Conservation (phyloP, 2,113 vertebrate genomes). For the Saccopteryx bilineata region DNA sequence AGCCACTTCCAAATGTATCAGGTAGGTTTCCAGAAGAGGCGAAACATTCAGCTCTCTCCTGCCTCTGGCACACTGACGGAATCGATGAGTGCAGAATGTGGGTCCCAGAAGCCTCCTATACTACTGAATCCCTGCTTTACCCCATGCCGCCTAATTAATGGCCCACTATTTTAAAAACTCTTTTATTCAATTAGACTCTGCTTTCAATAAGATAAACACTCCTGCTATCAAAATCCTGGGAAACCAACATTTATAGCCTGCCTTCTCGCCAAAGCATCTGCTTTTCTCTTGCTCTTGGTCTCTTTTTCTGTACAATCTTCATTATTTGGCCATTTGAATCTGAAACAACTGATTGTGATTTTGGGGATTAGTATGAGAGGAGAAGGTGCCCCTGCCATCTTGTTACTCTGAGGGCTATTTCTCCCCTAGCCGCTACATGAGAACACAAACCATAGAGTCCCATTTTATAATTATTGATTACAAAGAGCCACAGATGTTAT, state of each 20-base stretch:
- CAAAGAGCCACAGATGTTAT: constrained; percentile 53
- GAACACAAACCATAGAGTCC: background rate
- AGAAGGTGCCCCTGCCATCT: background rate
- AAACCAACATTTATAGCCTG: constrained; percentile 52
- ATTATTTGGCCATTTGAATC: background rate
- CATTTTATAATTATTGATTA: constrained; percentile 41
- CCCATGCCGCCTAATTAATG: constrained; percentile 84
- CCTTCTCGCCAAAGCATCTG: constrained; percentile 61
- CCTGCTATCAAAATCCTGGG: constrained; percentile 71
- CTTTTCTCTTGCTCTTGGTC: constrained; percentile 34
- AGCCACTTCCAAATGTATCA: constrained; percentile 83
- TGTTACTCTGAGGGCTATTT: background rate
- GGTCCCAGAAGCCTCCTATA: constrained; percentile 81
- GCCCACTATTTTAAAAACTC: constrained; percentile 76
- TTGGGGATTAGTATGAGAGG: background rate
- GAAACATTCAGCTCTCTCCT: constrained; percentile 20
- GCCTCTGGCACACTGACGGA: constrained; percentile 82
- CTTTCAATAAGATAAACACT: constrained; percentile 79
- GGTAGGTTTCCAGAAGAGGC: constrained; percentile 84
- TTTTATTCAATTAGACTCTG: constrained; percentile 85
- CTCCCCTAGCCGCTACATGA: background rate
- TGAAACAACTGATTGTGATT: constrained; percentile 21
- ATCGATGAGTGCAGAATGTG: constrained; percentile 77
- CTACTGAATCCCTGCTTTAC: constrained; percentile 75
- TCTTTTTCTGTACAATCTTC: background rate